phyloP scores from a whole-genome alignment of 2,797 vertebrate species.

The Mormyrops boulengeri region DNA sequence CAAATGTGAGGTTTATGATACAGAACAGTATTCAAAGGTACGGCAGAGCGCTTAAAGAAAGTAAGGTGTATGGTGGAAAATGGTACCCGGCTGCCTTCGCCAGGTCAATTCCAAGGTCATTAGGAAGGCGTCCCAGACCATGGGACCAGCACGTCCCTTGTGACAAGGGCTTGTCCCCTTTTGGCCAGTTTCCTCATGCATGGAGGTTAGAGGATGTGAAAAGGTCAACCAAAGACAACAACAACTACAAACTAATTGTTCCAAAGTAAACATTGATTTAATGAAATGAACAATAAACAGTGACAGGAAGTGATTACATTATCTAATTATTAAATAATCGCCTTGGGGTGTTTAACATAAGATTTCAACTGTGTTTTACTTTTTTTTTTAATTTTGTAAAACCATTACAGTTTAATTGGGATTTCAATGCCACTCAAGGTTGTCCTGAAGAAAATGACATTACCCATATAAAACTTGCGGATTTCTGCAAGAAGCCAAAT shows the following conservation, averaged over 20 bases:
- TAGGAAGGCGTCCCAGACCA: background rate
- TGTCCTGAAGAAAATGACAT: background rate
- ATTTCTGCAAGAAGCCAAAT: background rate
- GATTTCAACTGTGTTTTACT: background rate
- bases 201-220: background rate
- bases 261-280: conserved; percentile 20
- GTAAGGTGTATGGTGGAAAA: background rate
- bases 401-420: conserved; percentile 6
- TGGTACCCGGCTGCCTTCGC: background rate
- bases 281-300: conserved; percentile 21
- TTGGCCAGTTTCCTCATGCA: background rate
- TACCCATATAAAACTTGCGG: background rate
- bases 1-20: background rate
- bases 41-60: background rate
- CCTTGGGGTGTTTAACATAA: conserved; percentile 14
- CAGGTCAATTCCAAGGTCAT: background rate
- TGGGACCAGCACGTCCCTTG: background rate
- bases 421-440: conserved; percentile 11
- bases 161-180: background rate
- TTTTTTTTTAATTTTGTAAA: background rate
- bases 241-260: conserved; percentile 12
- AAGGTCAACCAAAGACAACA: conserved; percentile 9
- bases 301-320: conserved; percentile 9
- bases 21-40: background rate
- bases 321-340: conserved; percentile 15